A percentile compares a stretch with the other conserved stretches of the same genome.
These are phyloP conservation scores for Balanococcus diminutus DNA, from an alignment of 2,888 invertebrate genomes.

Conservation along the genomic window DNA sequence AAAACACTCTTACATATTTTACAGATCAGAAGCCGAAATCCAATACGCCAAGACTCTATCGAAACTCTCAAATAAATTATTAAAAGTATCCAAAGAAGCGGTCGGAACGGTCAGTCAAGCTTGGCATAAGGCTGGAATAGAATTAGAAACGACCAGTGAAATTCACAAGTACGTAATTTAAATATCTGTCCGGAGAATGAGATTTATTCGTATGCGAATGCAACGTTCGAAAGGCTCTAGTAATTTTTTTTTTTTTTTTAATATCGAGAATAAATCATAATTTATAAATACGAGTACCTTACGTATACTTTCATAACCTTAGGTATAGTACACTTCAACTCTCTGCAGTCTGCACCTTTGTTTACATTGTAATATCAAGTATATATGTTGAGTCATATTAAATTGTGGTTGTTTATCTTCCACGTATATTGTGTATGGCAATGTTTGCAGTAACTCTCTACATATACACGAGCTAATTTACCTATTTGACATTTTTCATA, in stretches of 20 bases:
- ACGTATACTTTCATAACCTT: background rate
- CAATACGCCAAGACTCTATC: constrained; percentile 89
- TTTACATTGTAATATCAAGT: constrained; percentile 56
- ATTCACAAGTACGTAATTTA: constrained; percentile 71
- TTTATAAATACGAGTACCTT: background rate
- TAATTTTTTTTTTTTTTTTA: background rate
- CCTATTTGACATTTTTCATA: constrained; percentile 12
- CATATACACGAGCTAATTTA: background rate
- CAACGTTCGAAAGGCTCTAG: background rate
- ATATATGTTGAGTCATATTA: background rate
- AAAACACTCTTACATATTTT: constrained; percentile 59
- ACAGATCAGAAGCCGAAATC: constrained; percentile 87
- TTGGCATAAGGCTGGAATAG: constrained; percentile 89
- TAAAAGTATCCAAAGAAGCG: constrained; percentile 71
- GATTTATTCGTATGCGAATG: background rate
- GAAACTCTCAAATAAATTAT: constrained; percentile 83
- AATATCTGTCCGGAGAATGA: background rate
- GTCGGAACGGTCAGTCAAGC: constrained; percentile 78
- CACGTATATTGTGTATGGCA: background rate
- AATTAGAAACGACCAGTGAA: constrained; percentile 91
- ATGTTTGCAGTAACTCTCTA: background rate
- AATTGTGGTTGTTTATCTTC: background rate
- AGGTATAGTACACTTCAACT: background rate
- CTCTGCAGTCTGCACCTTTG: background rate
- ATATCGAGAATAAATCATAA: background rate